phyloP scores from a whole-genome alignment of 1,140 invertebrate species.

The Fopius arisanus region DNA sequence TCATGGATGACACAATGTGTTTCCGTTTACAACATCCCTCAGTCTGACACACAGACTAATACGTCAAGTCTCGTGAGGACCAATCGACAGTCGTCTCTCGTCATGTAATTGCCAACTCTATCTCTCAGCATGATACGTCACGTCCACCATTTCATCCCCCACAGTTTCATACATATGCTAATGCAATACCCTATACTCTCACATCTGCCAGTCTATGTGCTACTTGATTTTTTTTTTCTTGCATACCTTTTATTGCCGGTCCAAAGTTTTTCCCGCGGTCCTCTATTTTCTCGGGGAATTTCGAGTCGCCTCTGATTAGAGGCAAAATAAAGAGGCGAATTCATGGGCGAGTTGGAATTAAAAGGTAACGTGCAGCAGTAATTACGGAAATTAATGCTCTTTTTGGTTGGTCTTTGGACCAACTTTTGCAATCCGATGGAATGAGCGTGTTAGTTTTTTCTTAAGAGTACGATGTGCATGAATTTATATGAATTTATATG shows the following conservation, averaged over 20 bases:
- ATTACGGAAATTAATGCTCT: too few species aligned
- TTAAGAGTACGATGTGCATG: too few species aligned
- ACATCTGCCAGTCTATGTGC: neutral
- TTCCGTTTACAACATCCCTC: neutral
- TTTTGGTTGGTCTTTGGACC: too few species aligned
- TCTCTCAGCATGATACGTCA: neutral
- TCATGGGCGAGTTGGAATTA: too few species aligned
- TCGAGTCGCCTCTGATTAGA: neutral
- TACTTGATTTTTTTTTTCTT: slow-evolving; percentile 9
- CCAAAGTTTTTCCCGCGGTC: neutral
- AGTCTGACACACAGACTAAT: neutral
- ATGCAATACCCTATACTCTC: slow-evolving; percentile 27
- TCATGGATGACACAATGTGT: neutral
- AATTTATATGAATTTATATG: too few species aligned
- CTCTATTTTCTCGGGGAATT: too few species aligned
- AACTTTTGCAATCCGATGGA: too few species aligned
- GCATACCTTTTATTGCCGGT: neutral
- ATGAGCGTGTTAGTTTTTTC: too few species aligned
- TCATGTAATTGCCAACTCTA: slow-evolving; percentile 7
- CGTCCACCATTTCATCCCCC: neutral
- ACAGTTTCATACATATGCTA: slow-evolving; percentile 33
- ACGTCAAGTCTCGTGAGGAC: neutral
- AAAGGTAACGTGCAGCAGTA: too few species aligned
- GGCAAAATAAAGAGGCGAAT: too few species aligned
- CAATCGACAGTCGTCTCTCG: slow-evolving; percentile 18